Evolutionary conservation across 2,888 invertebrate species (phyloP).

Genomic region (Stenichneumon culpator): DNA sequence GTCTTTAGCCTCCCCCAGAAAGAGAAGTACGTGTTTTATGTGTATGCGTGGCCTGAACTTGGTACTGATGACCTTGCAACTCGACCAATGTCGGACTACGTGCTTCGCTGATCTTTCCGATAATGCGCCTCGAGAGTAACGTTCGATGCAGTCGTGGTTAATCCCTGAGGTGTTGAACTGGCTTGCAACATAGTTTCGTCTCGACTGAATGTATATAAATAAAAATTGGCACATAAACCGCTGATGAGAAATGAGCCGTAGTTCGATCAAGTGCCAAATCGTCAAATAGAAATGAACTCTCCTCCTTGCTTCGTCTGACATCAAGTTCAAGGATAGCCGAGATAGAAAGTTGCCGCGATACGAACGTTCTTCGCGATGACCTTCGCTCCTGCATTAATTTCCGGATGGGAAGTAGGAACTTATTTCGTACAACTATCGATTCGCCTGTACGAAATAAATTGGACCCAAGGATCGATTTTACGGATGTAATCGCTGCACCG

Average conservation of each 20-base stretch:
- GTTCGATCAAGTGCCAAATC: slow-evolving; percentile 66
- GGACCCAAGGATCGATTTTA: slow-evolving; percentile 1
- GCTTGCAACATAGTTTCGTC: background rate
- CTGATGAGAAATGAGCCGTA: slow-evolving; percentile 54
- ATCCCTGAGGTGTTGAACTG: background rate
- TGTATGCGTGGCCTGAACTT: slow-evolving; percentile 24
- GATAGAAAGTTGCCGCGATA: slow-evolving; percentile 2
- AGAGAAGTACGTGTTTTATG: slow-evolving; percentile 25
- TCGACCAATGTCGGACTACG: slow-evolving; percentile 34
- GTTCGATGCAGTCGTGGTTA: background rate
- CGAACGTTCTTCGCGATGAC: background rate
- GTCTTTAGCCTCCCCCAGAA: background rate
- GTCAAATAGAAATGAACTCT: slow-evolving; percentile 58
- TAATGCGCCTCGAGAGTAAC: slow-evolving; percentile 20
- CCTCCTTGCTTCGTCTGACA: slow-evolving; percentile 45
- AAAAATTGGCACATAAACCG: slow-evolving; percentile 67
- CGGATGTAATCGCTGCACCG: background rate
- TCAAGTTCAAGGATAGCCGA: slow-evolving; percentile 65
- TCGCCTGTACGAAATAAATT: background rate
- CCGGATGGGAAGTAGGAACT: slow-evolving; percentile 7
- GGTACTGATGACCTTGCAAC: slow-evolving; percentile 51
- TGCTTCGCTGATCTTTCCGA: slow-evolving; percentile 30
- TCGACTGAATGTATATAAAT: background rate
- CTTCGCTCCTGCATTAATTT: background rate
- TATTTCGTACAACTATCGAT: slow-evolving; percentile 10